Evolutionary conservation across 2,888 invertebrate genomes (phyloP), one percentile per base, ranked within the genome.

Genomic region (Phortica okadai): DNA sequence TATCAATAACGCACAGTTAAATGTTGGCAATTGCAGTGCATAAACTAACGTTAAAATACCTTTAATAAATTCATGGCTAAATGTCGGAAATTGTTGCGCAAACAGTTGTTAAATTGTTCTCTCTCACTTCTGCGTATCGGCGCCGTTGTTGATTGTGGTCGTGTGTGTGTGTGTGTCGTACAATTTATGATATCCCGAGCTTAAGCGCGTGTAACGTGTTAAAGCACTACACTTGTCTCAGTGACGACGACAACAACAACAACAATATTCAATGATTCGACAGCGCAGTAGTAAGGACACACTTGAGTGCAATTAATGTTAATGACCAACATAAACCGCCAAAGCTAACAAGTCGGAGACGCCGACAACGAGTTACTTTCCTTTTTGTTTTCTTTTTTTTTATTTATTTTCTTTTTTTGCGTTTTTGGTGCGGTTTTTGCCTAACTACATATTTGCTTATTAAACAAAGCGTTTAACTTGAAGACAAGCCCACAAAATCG

Each of bases 401-500:
- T 33, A 4, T 33, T 33, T 33, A 1, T 33, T 33, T 33, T 41
- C 6, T 41, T 33, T 33, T 5, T 73, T 45, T 3, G 81, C 84
- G 84, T 82, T 79, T 79, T 77, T 76, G 79, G 74, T 79, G 75
- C 41, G 66, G 78, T 78, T 82, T 82, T 81, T 82, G 81, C 81
- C 73, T 33, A 25, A 69, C 45, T 69, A 33, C 62, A 54, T 86
- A 83, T 86, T 87, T 85, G 85, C 82, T 87, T 84, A 85, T 80
- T 84, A 82, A 87, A 85, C 81, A 84, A 84, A 85, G 80, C 85
- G 83, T 83, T 83, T 58, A 82, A 87, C 82, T 83, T 82, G 73
- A 74, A 77, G 81, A 76, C 87, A 87, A 83, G 86, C 85, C 86
- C 86, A 78, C 59, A 44, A 42, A 67, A 67, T 6, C 16, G 16